These are phyloP conservation scores for Promerops cafer DNA, from an alignment of 2,113 vertebrate species.

Conservation along the genomic window DNA sequence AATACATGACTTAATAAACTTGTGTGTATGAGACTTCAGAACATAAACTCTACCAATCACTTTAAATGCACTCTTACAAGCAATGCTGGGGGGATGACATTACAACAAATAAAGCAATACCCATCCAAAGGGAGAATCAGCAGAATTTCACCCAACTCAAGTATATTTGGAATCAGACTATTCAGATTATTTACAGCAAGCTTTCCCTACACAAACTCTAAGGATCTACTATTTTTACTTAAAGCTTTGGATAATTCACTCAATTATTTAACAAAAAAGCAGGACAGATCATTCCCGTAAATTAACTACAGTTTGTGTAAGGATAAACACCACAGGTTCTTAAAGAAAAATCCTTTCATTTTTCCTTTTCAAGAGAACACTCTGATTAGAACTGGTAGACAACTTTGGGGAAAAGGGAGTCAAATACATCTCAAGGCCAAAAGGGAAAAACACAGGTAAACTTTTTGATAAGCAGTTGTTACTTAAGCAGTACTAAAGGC, in stretches of 20 bases:
- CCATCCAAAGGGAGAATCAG: neutral
- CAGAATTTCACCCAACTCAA: neutral
- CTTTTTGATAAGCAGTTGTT: neutral
- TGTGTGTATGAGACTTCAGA: neutral
- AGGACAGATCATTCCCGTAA: neutral
- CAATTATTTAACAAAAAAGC: neutral
- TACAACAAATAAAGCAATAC: neutral
- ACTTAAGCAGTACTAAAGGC: neutral
- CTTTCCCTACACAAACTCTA: neutral
- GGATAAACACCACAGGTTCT: neutral
- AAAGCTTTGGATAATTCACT: neutral
- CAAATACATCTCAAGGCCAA: neutral
- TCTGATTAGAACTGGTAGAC: neutral
- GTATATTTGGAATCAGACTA: neutral
- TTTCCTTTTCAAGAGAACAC: neutral
- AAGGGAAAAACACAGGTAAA: neutral
- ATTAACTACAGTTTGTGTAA: neutral
- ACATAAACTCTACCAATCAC: neutral
- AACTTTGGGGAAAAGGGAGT: neutral
- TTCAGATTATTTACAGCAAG: neutral
- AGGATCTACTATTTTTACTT: neutral
- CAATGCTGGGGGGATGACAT: neutral
- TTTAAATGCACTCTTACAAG: neutral
- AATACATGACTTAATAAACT: neutral
- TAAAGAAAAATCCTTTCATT: neutral